Evolutionary conservation across 2,113 vertebrate species (phyloP).

Genomic region (Merops nubicus): DNA sequence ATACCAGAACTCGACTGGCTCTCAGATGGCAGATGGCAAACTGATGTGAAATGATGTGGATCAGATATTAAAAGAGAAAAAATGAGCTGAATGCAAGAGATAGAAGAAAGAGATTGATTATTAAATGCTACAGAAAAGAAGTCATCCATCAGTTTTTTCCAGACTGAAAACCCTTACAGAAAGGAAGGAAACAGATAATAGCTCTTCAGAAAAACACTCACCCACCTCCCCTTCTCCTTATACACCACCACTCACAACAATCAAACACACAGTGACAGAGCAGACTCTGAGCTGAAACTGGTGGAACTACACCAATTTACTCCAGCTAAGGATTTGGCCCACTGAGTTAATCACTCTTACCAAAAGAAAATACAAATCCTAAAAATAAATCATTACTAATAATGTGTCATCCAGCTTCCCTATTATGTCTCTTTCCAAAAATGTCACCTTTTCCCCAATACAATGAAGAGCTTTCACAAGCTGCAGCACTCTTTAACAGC

Average conservation of each 20-base stretch:
- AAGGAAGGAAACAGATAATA: slow-evolving; percentile 31
- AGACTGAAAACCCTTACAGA: slow-evolving; percentile 39
- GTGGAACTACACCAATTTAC: not conserved
- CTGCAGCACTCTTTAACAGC: not conserved
- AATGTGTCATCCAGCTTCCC: slow-evolving; percentile 8
- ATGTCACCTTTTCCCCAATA: slow-evolving; percentile 47
- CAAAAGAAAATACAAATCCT: not conserved
- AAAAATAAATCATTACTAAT: slow-evolving; percentile 49
- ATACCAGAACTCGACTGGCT: slow-evolving; percentile 77
- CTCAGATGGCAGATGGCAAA: slow-evolving; percentile 78
- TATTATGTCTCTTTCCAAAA: slow-evolving; percentile 16
- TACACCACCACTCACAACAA: not conserved
- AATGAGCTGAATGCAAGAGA: slow-evolving; percentile 79
- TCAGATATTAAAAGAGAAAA: slow-evolving; percentile 72
- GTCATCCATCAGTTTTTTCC: slow-evolving; percentile 24
- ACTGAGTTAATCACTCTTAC: not conserved
- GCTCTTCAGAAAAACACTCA: not conserved
- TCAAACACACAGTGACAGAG: not conserved
- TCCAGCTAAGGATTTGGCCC: not conserved
- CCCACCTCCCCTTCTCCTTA: not conserved
- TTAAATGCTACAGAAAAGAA: slow-evolving; percentile 65
- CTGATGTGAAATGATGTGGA: slow-evolving; percentile 78
- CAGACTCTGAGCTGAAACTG: not conserved
- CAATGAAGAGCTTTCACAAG: slow-evolving; percentile 51
- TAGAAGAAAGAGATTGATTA: slow-evolving; percentile 75